Percentiles rank a stretch among this genome's conserved stretches.
These are phyloP conservation scores for Simalia tracyae DNA, from an alignment of 2,797 vertebrate genomes.

Conservation along the genomic window DNA sequence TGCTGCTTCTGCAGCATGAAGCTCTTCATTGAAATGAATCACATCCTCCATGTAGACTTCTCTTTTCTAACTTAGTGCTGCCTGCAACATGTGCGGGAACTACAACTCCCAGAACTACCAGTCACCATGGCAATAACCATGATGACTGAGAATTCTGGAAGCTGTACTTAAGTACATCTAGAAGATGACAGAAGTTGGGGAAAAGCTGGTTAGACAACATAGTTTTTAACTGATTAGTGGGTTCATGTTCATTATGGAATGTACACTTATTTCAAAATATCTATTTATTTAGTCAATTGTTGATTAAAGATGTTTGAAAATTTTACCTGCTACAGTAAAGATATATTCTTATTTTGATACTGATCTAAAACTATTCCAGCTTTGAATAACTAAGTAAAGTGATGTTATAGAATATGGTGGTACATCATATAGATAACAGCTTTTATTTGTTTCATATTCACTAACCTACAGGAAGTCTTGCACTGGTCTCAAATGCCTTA, in stretches of 20 bases:
- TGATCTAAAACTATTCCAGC: background rate
- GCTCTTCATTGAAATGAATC: background rate
- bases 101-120: background rate
- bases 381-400: slow-evolving; percentile 38
- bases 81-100: background rate
- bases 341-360: slow-evolving; percentile 18
- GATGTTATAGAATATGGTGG: background rate
- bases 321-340: background rate
- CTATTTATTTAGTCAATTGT: background rate
- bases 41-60: background rate
- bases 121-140: background rate
- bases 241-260: background rate
- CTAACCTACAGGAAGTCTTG: slow-evolving; percentile 26
- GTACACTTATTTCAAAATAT: too few species aligned
- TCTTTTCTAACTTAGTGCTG: background rate
- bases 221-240: background rate
- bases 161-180: background rate
- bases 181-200: background rate
- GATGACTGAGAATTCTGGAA: background rate
- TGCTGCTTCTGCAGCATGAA: background rate
- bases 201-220: background rate
- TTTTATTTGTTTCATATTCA: slow-evolving; percentile 29
- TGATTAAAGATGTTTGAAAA: slow-evolving; percentile 12
- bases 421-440: background rate
- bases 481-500: slow-evolving; percentile 23